Base-by-base conservation (phyloP, 2,113 vertebrate species). In the Danionella cerebrum region DNA sequence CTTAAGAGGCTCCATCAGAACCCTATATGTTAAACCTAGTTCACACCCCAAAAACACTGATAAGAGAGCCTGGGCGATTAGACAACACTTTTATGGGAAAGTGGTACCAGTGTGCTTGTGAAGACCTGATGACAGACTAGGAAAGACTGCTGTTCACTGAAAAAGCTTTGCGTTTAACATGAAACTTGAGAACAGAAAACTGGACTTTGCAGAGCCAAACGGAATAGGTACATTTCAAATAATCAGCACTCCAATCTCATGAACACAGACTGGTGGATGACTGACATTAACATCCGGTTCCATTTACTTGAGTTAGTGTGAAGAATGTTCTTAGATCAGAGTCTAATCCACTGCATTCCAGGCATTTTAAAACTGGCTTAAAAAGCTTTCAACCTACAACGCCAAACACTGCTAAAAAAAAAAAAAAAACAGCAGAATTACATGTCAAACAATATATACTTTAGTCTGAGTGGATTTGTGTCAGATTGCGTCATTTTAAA, bases 11-110 rank as follows among this genome's bases (percentile, higher is more conserved):
- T 48, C 14, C 9, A 27, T 38, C n/a, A 50, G n/a, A 39, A 19
- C 19, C 12, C 16, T 29, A 22, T 3, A 5, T 6, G 10, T 9
- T 29, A 21, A n/a, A 31, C 18, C 31, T 12, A 31, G 16, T 31
- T 69, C 31, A 69, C 53, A 51, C 44, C 9, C 13, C 33, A 55
- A n/a, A n/a, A 63, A 35, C 19, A 35, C 54, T 51, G 65, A 55
- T 35, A 58, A 58, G n/a, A 4, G 9, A 35, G 10, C n/a, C 3
- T 38, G 53, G 14, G 27, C 25, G n/a, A 21, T 48, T 58, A 45
- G 1, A 25, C 5, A 44, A n/a, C 5, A 6, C 36, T 41, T 22
- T 8, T 47, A 35, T 27, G 35, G 16, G 57, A 41, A 69, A 50
- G 0, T 1, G 21, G 12, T 29, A 9, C 38, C 57, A 29, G 10